phyloP scores from a whole-genome alignment of 2,797 vertebrate genomes.

The Lepidocolaptes lacrymiger region DNA sequence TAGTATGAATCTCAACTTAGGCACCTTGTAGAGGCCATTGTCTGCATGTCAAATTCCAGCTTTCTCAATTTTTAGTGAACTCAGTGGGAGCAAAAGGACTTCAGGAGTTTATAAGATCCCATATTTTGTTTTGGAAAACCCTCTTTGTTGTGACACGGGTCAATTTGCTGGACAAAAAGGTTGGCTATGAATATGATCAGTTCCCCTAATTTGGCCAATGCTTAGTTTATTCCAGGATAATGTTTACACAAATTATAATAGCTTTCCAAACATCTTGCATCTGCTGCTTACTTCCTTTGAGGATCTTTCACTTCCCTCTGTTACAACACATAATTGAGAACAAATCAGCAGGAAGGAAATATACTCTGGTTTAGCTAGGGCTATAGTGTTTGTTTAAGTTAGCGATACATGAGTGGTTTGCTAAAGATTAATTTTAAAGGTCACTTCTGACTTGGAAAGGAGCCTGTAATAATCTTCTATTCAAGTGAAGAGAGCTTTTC shows the following conservation, averaged over 20 bases:
- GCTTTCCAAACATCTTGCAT: constrained; percentile 23
- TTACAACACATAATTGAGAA: background rate
- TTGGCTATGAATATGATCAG: background rate
- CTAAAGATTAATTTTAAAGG: constrained; percentile 55
- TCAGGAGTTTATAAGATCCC: background rate
- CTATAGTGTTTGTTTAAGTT: constrained; percentile 52
- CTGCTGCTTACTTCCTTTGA: constrained; percentile 25
- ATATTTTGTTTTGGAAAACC: background rate
- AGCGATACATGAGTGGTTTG: background rate
- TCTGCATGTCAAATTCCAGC: rapidly evolving
- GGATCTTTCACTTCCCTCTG: background rate
- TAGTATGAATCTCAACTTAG: background rate
- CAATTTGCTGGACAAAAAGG: background rate
- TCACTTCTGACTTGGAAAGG: constrained; percentile 61
- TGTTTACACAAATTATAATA: background rate
- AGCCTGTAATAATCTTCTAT: constrained; percentile 35
- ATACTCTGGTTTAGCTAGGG: background rate
- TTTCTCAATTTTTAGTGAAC: background rate
- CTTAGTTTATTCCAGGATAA: background rate
- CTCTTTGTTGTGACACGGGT: background rate
- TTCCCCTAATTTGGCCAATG: background rate
- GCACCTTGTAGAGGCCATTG: background rate
- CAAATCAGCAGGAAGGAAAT: constrained; percentile 32
- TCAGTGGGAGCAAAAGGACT: background rate
- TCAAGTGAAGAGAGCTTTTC: background rate